phyloP scores from a whole-genome alignment of 2,888 invertebrate genomes.

The Drosophila sordidula region DNA sequence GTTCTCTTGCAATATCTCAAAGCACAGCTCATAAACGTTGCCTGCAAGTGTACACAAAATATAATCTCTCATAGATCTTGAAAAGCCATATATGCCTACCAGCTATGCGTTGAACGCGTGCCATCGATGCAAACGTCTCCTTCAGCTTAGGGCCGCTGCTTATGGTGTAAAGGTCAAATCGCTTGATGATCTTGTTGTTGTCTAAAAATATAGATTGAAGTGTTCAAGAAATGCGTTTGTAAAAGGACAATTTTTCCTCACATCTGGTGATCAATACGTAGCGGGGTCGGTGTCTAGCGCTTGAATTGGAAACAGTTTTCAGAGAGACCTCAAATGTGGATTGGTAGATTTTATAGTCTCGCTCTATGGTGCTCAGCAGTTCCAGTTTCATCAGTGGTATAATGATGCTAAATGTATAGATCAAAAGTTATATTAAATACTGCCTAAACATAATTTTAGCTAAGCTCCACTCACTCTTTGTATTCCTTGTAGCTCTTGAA shows the following conservation, averaged over 20 bases:
- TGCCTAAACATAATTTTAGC: no score
- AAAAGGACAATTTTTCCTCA: slow-evolving; percentile 34
- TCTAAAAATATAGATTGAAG: slow-evolving; percentile 11
- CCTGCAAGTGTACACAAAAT: slow-evolving; percentile 15
- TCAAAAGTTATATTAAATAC: no score
- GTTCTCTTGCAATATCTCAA: slow-evolving; percentile 63
- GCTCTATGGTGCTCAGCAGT: slow-evolving; percentile 73
- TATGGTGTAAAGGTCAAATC: slow-evolving; percentile 68
- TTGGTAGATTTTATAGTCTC: slow-evolving; percentile 53
- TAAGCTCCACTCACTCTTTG: slow-evolving; percentile 84
- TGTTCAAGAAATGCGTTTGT: background rate
- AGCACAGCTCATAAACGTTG: slow-evolving; percentile 41
- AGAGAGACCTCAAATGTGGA: slow-evolving; percentile 56
- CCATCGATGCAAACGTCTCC: slow-evolving; percentile 68
- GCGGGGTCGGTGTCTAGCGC: slow-evolving; percentile 43
- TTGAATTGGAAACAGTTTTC: slow-evolving; percentile 43
- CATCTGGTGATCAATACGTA: slow-evolving; percentile 71
- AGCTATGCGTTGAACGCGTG: slow-evolving; percentile 38
- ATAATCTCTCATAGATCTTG: background rate
- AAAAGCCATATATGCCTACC: slow-evolving; percentile 43
- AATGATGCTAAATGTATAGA: slow-evolving; percentile 65
- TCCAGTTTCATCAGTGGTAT: slow-evolving; percentile 83
- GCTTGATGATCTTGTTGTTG: slow-evolving; percentile 19
- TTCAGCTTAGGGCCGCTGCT: slow-evolving; percentile 9
- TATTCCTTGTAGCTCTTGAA: slow-evolving; percentile 88